phyloP scores from a whole-genome alignment of 2,797 vertebrate species.

The Anguilla megastoma region DNA sequence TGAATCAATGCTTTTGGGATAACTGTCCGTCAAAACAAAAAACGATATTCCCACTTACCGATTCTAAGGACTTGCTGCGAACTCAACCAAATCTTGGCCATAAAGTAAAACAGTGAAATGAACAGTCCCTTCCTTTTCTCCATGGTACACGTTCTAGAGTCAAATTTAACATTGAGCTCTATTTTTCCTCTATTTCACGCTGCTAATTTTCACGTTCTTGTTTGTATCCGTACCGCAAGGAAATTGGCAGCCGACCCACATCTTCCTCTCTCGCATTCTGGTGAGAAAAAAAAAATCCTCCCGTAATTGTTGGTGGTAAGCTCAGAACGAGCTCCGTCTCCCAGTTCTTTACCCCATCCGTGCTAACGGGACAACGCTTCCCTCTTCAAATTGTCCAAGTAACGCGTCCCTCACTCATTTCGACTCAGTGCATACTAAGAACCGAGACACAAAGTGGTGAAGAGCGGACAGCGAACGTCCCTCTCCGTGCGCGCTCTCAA shows the following conservation, averaged over 20 bases:
- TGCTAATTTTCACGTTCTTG: slow-evolving; percentile 58
- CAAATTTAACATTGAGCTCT: slow-evolving; percentile 65
- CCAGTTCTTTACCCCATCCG: slow-evolving; percentile 57
- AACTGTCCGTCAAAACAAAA: neutral
- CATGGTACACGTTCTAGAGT: slow-evolving; percentile 69
- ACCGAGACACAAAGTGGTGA: slow-evolving; percentile 49
- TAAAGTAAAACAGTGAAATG: slow-evolving; percentile 71
- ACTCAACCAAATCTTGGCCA: slow-evolving; percentile 74
- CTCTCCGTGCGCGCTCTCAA: slow-evolving; percentile 64
- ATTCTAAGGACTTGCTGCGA: slow-evolving; percentile 92
- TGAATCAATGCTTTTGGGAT: neutral
- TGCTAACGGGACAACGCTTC: slow-evolving; percentile 46
- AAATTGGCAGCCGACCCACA: slow-evolving; percentile 62
- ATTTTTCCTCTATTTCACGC: slow-evolving; percentile 63
- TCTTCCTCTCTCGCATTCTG: slow-evolving; percentile 66
- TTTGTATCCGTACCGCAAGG: slow-evolving; percentile 57
- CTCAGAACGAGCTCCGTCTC: slow-evolving; percentile 48
- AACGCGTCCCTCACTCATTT: slow-evolving; percentile 48
- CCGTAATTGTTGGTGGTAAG: slow-evolving; percentile 48
- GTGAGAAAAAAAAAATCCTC: slow-evolving; percentile 48
- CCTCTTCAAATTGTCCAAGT: slow-evolving; percentile 53
- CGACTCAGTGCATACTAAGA: slow-evolving; percentile 61
- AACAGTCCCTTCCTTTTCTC: slow-evolving; percentile 71
- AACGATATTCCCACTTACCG: slow-evolving; percentile 75
- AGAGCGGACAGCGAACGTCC: slow-evolving; percentile 39